Base-by-base conservation (phyloP, 37 sponge, comb jelly and placozoan species). In the Lycopodina hypogea region DNA sequence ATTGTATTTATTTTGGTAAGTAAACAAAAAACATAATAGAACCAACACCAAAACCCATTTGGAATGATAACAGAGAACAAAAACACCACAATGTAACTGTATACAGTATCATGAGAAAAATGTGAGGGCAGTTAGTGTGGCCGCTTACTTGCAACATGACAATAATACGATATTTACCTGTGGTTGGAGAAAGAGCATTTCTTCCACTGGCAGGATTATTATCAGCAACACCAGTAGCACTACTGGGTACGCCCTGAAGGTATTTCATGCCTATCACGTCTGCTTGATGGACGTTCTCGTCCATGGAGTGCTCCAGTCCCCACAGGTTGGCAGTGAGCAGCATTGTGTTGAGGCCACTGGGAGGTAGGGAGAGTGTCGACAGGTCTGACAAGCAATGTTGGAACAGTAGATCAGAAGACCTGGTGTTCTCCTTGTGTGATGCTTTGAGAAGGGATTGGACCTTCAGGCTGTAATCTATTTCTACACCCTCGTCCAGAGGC, bases 211-310 rank as follows among this genome's bases (percentile, higher is more conserved):
- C 60, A 28, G 15, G 6, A 28, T 59, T 7, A 59, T 28, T 23
- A 23, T 26, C 60, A 59, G 4, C 60, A 59, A 7, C 28, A 26
- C 60, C 60, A 23, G 21, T 37, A 67, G 19, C 30, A 45, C 4
- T 45, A 45, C 48, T 45, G 9, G 48, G 48, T 37, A 30, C 33
- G 33, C 39, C 34, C 23, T 35, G 23, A 0, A 86, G 68, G 75
- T 86, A 86, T 67, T 86, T 86, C 52, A 86, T 35, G 64, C 80
- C 75, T 28, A 86, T 79, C 74, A 59, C 6, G 33, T 86, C 86
- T 0, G 86, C 86, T 24, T 55, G 19, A 1, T 71, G 71, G 2
- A 42, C 26, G 23, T 72, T 52, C 23, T 86, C 86, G 67, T 78
- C 79, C 41, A 86, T 19, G 19, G 86, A 79, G 22, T 7, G 58